phyloP scores from a whole-genome alignment of 2,797 vertebrate genomes.

The Malurus splendens region DNA sequence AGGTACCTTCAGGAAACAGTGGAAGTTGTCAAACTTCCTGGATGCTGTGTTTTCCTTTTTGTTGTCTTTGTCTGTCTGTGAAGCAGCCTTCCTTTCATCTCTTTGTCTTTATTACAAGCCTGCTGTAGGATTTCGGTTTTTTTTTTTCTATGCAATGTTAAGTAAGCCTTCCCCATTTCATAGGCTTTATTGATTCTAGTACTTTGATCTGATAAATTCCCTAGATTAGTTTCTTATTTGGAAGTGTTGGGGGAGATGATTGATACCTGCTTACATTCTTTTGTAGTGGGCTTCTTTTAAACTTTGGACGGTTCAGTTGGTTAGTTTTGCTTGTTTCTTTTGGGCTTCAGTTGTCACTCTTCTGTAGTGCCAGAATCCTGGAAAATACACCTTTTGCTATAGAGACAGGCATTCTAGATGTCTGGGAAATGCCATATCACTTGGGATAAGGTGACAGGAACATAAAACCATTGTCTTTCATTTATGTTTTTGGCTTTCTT shows the following conservation, averaged over 20 bases:
- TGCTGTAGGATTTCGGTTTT: neutral
- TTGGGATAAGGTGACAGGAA: neutral
- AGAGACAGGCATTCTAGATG: neutral
- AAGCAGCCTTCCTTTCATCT: neutral
- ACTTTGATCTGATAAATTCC: neutral
- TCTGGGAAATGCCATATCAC: neutral
- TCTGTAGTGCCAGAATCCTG: neutral
- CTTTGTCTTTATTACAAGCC: neutral
- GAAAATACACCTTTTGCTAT: neutral
- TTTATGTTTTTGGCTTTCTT: neutral
- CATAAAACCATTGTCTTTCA: neutral
- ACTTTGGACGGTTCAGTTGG: neutral
- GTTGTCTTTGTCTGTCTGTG: neutral
- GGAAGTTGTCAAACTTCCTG: neutral
- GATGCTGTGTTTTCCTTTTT: neutral
- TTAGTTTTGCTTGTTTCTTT: neutral
- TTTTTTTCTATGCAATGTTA: neutral
- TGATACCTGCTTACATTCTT: neutral
- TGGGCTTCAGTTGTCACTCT: neutral
- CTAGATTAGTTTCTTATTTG: neutral
- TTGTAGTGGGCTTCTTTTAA: neutral
- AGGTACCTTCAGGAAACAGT: neutral
- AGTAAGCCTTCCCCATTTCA: neutral
- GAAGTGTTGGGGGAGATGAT: neutral
- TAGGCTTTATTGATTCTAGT: neutral